Evolutionary conservation across 1,140 invertebrate species (phyloP).

Genomic region (Chlorops oryzae): DNA sequence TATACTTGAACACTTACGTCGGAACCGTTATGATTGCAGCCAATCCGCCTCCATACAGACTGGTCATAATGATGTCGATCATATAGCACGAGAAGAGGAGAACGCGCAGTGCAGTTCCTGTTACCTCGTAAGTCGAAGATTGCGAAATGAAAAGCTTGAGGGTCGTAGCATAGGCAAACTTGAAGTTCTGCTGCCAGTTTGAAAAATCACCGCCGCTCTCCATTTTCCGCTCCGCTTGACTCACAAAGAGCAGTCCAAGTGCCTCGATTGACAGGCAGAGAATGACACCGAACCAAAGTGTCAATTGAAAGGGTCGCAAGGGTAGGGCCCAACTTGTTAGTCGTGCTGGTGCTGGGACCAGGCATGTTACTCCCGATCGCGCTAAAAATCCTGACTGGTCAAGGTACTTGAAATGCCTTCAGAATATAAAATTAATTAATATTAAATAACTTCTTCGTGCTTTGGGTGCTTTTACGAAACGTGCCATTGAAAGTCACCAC

Average conservation of each 20-base stretch:
- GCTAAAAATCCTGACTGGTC: constrained; percentile 33
- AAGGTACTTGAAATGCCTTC: constrained; percentile 17
- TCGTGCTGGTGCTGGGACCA: constrained; percentile 29
- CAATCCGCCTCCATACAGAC: constrained; percentile 36
- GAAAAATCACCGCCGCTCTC: not conserved
- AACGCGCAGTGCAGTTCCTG: constrained; percentile 25
- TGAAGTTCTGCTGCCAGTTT: constrained; percentile 16
- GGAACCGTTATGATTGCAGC: constrained; percentile 35
- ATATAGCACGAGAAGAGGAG: constrained; percentile 34
- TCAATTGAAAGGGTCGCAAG: constrained; percentile 29
- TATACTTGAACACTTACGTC: constrained; percentile 12
- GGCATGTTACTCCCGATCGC: constrained; percentile 35
- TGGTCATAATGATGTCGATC: constrained; percentile 39
- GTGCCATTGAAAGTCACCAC: too few species aligned
- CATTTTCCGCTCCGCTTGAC: constrained; percentile 3
- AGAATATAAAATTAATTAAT: too few species aligned
- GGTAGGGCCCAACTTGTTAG: constrained; percentile 34
- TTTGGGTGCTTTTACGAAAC: too few species aligned
- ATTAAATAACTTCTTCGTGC: too few species aligned
- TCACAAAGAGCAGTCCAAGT: constrained; percentile 19
- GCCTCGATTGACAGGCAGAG: constrained; percentile 24
- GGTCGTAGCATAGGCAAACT: constrained; percentile 28
- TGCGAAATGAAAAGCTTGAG: constrained; percentile 39
- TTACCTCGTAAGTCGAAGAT: constrained; percentile 27
- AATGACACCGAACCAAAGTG: constrained; percentile 30